These are phyloP conservation scores for Argentina silus DNA, from an alignment of 2,797 vertebrate genomes.

Conservation along the genomic window DNA sequence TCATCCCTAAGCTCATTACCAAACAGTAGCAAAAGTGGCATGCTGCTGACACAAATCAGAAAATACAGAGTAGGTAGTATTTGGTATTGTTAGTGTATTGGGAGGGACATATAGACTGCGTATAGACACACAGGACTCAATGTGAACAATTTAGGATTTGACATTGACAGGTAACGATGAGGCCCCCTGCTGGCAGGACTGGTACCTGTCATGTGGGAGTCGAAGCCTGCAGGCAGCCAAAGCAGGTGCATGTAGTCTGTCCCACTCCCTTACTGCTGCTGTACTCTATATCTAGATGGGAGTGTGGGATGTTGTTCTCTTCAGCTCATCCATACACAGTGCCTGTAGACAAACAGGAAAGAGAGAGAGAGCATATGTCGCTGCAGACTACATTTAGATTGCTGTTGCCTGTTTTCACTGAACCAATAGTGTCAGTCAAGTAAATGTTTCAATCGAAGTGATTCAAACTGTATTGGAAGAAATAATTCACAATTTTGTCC, in stretches of 20 bases:
- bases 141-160: background rate
- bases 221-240: background rate
- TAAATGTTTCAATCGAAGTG: no score
- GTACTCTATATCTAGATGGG: background rate
- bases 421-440: no score
- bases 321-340: background rate
- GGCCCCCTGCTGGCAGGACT: background rate
- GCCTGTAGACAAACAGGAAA: background rate
- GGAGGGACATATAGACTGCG: background rate
- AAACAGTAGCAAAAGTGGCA: no score
- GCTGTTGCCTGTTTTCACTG: no score
- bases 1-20: no score
- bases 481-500: no score
- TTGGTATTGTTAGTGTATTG: background rate
- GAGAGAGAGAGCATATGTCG: no score
- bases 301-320: background rate
- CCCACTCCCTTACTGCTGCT: background rate
- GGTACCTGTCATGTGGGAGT: background rate
- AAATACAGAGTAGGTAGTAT: background rate
- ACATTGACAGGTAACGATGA: background rate
- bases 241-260: background rate
- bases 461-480: no score
- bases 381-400: no score
- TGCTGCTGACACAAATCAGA: no score
- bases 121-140: background rate